These are phyloP conservation scores for Lucilia cuprina DNA, from an alignment of 1,140 invertebrate genomes.

Conservation along the genomic window DNA sequence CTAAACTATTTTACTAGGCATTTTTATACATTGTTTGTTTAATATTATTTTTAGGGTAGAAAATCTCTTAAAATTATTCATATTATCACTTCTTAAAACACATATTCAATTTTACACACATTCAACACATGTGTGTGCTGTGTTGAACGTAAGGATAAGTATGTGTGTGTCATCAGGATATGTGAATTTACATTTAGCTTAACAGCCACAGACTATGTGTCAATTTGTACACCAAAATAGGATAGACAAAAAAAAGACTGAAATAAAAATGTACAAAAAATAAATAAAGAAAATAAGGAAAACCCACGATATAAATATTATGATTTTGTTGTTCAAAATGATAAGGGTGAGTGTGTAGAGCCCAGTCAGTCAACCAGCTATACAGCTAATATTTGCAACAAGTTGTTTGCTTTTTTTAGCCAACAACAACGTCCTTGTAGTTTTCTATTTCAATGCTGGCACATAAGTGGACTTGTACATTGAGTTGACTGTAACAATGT, in stretches of 20 bases:
- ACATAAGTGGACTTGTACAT: not conserved
- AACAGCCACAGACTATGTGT: slow-evolving; percentile 31
- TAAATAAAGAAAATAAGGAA: not conserved
- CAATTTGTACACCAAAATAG: slow-evolving; percentile 36
- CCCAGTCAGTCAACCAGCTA: too few species aligned
- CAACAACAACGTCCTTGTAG: not conserved
- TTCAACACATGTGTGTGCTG: not conserved
- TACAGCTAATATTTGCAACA: not conserved
- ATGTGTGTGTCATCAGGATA: slow-evolving; percentile 20
- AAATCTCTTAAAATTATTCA: slow-evolving; percentile 57
- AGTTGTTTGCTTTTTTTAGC: not conserved
- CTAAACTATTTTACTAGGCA: slow-evolving; percentile 15
- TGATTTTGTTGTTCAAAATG: not conserved
- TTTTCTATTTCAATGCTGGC: not conserved
- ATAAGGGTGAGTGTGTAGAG: not conserved
- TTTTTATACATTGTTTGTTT: slow-evolving; percentile 3
- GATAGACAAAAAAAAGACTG: not conserved
- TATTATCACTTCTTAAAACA: slow-evolving; percentile 52
- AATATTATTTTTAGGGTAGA: slow-evolving; percentile 47
- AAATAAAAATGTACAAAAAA: not conserved
- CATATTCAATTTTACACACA: slow-evolving; percentile 16
- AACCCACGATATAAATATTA: not conserved
- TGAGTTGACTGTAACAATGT: not conserved
- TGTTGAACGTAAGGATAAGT: not conserved
- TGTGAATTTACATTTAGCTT: slow-evolving; percentile 21